Evolutionary conservation across 2,797 vertebrate species (phyloP), one percentile per base, ranked within the genome.

Genomic region (Mus minutoides): DNA sequence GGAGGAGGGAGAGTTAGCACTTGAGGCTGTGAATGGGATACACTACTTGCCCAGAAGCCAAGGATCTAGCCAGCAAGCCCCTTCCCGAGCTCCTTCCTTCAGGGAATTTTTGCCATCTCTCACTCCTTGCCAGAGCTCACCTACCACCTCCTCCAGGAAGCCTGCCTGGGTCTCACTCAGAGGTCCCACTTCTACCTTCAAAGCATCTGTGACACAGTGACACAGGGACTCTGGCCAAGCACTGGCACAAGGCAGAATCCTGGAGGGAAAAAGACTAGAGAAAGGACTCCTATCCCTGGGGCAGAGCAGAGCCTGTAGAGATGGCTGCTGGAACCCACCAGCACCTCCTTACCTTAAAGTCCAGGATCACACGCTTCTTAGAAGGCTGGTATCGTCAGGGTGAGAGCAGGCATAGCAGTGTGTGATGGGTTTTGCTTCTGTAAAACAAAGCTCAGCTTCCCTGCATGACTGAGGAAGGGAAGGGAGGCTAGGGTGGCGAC

Each of bases 121-220:
- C 49, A 7, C 31, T n/a, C 54, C 69, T 64, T 86, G 9, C 2
- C 16, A 21, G 11, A n/a, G 9, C 21, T 34, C 37, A 60, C 69
- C 37, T 13, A 21, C 62, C 60, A 54, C 26, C 58, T 94, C 52
- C 75, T 87, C 75, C 92, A 78, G 21, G 62, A 93, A 92, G 71
- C 22, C 92, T 49, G 52, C 62, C 76, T 14, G 69, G 49, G 6
- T 5, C 43, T 31, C 26, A 26, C 67, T 29, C 49, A 37, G 79
- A 29, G 84, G 24, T 9, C 24, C 12, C 24, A 2, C 52, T 71
- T 92, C 85, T 6, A 9, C n/a, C 75, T 21, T 89, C n/a, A 34
- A 40, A 14, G 75, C 2, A 1, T 14, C 84, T 76, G n/a, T 60
- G 34, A 62, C 43, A 26, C 34, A 56, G 17, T 37, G 54, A 31